Conservation (phyloP, 2,888 invertebrate genomes). For the Pardosa pseudoannulata region DNA sequence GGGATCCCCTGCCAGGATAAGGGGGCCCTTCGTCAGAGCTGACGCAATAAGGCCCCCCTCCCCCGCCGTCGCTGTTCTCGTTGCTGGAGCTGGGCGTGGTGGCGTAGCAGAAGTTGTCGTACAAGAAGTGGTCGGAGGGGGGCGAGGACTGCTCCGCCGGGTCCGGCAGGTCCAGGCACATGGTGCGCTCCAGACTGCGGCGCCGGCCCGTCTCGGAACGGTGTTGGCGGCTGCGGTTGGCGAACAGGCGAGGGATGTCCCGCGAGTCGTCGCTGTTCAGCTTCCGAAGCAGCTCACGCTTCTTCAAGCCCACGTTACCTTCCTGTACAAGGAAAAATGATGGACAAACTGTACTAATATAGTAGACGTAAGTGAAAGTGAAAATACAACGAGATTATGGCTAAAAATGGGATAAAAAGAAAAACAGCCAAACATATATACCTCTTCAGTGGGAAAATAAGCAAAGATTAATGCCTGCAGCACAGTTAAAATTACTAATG, state of each 20-base stretch:
- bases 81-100: slow-evolving; percentile 96
- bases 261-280: slow-evolving; percentile 59
- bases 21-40: slow-evolving; percentile 71
- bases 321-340: too few relatives aligned
- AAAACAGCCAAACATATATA: too few relatives aligned
- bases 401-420: too few relatives aligned
- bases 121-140: slow-evolving; percentile 94
- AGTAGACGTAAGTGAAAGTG: too few relatives aligned
- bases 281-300: slow-evolving; percentile 76
- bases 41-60: slow-evolving; percentile 60
- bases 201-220: slow-evolving; percentile 74
- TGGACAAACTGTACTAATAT: too few relatives aligned
- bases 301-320: slow-evolving; percentile 23
- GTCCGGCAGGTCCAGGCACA: slow-evolving; percentile 84
- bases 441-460: too few relatives aligned
- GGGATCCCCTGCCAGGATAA: slow-evolving; percentile 83
- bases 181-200: slow-evolving; percentile 75
- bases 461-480: too few relatives aligned
- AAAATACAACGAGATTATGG: too few relatives aligned
- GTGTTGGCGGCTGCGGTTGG: slow-evolving; percentile 68
- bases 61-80: slow-evolving; percentile 80
- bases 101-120: slow-evolving; percentile 96
- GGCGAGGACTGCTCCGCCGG: slow-evolving; percentile 83
- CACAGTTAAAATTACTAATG: too few relatives aligned
- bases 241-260: slow-evolving; percentile 75